phyloP scores from a whole-genome alignment of 2,888 invertebrate genomes.

The Mythimna ferrago region DNA sequence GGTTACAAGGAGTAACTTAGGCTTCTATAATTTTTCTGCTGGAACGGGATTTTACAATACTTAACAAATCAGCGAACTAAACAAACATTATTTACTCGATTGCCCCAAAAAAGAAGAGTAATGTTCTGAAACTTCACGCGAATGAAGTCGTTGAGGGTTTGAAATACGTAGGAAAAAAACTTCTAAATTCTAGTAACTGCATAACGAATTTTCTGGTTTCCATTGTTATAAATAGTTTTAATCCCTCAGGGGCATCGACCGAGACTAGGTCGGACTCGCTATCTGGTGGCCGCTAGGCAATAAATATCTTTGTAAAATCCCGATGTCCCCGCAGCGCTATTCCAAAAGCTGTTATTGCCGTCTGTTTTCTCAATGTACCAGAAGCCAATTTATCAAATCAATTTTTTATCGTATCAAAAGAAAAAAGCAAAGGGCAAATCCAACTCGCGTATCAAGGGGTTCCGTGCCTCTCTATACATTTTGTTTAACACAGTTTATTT shows the following conservation, averaged over 20 bases:
- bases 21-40: too few relatives aligned
- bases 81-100: too few relatives aligned
- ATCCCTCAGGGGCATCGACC: constrained; percentile 29
- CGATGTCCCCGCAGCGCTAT: constrained; percentile 35
- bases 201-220: constrained; percentile 26
- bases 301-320: constrained; percentile 52
- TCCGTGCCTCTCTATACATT: too few relatives aligned
- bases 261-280: constrained; percentile 35
- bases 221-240: constrained; percentile 30
- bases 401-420: background rate
- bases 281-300: constrained; percentile 39
- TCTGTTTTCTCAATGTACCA: constrained; percentile 38
- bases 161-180: background rate
- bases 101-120: too few relatives aligned
- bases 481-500: too few relatives aligned
- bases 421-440: background rate
- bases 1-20: too few relatives aligned
- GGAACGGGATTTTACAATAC: too few relatives aligned
- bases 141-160: too few relatives aligned
- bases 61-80: too few relatives aligned
- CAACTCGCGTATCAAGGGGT: too few relatives aligned
- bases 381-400: constrained; percentile 11
- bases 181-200: background rate
- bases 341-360: constrained; percentile 42
- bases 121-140: too few relatives aligned